Evolutionary conservation across 2,888 invertebrate species (phyloP).

Genomic region (Abrostola tripartita): DNA sequence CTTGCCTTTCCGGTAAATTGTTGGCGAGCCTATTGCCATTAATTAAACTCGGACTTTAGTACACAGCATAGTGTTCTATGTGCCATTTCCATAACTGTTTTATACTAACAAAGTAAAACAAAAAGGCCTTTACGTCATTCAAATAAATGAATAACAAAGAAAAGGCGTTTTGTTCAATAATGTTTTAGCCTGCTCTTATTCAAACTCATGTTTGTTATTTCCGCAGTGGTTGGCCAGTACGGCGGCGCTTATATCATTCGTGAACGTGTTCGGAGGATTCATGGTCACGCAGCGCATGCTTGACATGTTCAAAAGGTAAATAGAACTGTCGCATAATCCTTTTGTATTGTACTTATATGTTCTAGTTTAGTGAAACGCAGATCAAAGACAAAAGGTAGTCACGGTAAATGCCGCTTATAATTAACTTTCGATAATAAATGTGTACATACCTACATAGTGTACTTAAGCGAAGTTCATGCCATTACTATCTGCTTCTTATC

Average conservation of each 20-base stretch:
- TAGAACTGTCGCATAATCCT: not conserved
- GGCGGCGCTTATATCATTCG: conserved; percentile 95
- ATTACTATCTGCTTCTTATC: no score
- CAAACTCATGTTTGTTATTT: conserved; percentile 10
- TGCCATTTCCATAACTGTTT: no score
- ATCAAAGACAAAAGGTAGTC: not conserved
- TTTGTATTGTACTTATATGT: not conserved
- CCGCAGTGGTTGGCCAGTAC: conserved; percentile 92
- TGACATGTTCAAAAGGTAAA: conserved; percentile 95
- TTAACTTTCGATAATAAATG: not conserved
- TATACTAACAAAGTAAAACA: no score
- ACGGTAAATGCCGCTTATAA: not conserved
- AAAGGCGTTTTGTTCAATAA: not conserved
- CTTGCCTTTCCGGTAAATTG: no score
- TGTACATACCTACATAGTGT: not conserved
- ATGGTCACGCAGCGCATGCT: conserved; percentile 96
- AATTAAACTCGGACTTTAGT: no score
- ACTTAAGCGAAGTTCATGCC: not conserved
- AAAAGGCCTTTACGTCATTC: not conserved
- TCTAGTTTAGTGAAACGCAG: not conserved
- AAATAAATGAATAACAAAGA: not conserved
- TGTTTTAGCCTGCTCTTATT: not conserved
- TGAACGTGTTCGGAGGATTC: conserved; percentile 97
- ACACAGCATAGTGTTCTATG: no score
- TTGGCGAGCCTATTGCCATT: no score